Percentiles rank a stretch among this genome's conserved stretches.
phyloP scores from a whole-genome alignment of 2,797 vertebrate species.

The Kryptolebias ocellatus region DNA sequence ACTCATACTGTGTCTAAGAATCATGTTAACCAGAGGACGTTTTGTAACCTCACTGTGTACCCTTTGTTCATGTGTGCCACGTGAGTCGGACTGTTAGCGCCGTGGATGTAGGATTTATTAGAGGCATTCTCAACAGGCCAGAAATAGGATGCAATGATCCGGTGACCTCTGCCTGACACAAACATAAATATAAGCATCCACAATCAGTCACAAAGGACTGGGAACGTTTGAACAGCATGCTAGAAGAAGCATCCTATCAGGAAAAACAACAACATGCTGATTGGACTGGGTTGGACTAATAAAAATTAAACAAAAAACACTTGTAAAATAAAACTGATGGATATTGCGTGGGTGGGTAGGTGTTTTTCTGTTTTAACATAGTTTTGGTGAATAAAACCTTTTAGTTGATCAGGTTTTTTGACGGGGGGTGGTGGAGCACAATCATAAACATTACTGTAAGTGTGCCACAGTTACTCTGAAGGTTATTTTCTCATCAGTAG shows the following conservation, averaged over 20 bases:
- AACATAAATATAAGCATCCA: slow-evolving; percentile 34
- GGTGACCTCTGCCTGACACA: slow-evolving; percentile 39
- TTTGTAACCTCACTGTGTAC: not conserved
- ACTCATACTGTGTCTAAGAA: no score
- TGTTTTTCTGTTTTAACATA: no score
- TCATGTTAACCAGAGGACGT: no score
- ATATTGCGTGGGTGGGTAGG: not conserved
- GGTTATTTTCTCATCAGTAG: no score
- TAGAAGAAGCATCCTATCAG: slow-evolving; percentile 13
- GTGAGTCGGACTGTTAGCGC: slow-evolving; percentile 15
- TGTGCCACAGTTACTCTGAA: no score
- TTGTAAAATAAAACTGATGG: not conserved
- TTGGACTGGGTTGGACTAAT: not conserved
- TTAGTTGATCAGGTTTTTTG: no score
- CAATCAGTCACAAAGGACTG: slow-evolving; percentile 28
- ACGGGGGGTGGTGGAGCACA: no score
- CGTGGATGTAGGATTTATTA: slow-evolving; percentile 37
- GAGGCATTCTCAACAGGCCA: slow-evolving; percentile 40
- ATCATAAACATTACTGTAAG: no score
- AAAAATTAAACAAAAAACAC: slow-evolving; percentile 5
- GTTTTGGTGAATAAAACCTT: no score
- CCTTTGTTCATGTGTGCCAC: not conserved
- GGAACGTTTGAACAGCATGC: slow-evolving; percentile 34
- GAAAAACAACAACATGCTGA: slow-evolving; percentile 25
- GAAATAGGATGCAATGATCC: slow-evolving; percentile 60